A percentile compares a stretch with the other conserved stretches of the same genome.
These are phyloP conservation scores for Oenanthe melanoleuca DNA, from an alignment of 2,113 vertebrate species.

Conservation along the genomic window DNA sequence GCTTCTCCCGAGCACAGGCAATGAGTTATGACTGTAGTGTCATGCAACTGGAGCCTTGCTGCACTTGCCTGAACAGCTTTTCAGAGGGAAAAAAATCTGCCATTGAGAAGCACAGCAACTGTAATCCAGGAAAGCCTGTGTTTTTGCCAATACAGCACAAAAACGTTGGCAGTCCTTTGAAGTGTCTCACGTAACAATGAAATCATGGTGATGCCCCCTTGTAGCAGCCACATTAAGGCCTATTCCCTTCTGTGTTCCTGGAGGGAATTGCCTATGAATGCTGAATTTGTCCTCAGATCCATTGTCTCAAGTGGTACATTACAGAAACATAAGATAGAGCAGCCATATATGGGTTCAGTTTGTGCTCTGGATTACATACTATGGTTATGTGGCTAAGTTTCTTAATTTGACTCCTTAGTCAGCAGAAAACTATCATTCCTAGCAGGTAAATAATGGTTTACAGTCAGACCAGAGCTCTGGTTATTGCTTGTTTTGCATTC, in stretches of 20 bases:
- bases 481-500: slow-evolving; percentile 50
- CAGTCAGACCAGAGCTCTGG: neutral
- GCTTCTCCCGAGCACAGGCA: neutral
- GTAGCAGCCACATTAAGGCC: neutral
- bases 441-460: slow-evolving; percentile 59
- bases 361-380: neutral
- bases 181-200: neutral
- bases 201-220: neutral
- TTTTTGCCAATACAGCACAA: neutral
- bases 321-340: neutral
- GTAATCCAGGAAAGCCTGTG: neutral
- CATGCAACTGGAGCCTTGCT: slow-evolving; percentile 29
- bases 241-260: neutral
- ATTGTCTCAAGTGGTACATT: neutral
- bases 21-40: slow-evolving; percentile 23
- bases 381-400: neutral
- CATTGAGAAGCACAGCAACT: neutral
- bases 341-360: neutral
- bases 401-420: neutral
- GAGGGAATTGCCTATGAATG: neutral
- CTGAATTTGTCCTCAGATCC: neutral
- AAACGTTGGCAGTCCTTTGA: neutral
- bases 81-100: neutral
- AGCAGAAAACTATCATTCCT: slow-evolving; percentile 39
- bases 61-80: slow-evolving; percentile 46